Percentiles rank a stretch among this genome's conserved stretches.
These are phyloP conservation scores for Plusia festucae DNA, from an alignment of 2,888 invertebrate genomes.

Conservation along the genomic window DNA sequence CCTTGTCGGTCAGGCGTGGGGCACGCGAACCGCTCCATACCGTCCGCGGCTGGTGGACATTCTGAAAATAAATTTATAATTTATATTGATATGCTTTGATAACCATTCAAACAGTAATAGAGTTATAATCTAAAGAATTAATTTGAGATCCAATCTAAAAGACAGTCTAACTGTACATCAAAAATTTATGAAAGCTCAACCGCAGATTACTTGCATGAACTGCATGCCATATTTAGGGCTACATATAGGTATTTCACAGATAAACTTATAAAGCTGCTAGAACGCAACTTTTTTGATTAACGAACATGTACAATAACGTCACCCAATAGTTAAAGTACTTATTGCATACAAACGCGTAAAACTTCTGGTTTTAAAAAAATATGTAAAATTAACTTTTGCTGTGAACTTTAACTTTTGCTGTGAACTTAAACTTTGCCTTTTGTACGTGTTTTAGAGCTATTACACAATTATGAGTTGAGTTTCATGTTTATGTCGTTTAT, in stretches of 20 bases:
- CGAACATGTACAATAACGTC: background rate
- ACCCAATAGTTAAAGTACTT: background rate
- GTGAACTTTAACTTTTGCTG: too few relatives aligned
- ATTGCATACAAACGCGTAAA: background rate
- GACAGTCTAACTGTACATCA: background rate
- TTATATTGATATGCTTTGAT: constrained; percentile 3
- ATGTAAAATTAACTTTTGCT: background rate
- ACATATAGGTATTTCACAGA: background rate
- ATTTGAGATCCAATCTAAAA: too few relatives aligned
- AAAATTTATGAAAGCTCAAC: background rate
- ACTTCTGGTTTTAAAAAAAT: background rate
- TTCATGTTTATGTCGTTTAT: constrained; percentile 19
- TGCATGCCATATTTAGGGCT: background rate
- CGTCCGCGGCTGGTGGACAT: constrained; percentile 97
- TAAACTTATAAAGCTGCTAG: background rate
- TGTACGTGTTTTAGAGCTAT: background rate
- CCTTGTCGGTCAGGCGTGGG: constrained; percentile 97
- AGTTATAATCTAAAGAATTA: background rate
- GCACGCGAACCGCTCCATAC: constrained; percentile 98
- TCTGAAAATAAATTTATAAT: constrained; percentile 89
- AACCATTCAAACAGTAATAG: background rate
- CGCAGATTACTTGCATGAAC: background rate
- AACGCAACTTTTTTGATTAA: background rate
- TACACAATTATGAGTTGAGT: constrained; percentile 17
- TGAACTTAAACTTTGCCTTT: too few relatives aligned